phyloP scores from a whole-genome alignment of 2,888 invertebrate genomes.

The Pycnomerus fuliginosus region DNA sequence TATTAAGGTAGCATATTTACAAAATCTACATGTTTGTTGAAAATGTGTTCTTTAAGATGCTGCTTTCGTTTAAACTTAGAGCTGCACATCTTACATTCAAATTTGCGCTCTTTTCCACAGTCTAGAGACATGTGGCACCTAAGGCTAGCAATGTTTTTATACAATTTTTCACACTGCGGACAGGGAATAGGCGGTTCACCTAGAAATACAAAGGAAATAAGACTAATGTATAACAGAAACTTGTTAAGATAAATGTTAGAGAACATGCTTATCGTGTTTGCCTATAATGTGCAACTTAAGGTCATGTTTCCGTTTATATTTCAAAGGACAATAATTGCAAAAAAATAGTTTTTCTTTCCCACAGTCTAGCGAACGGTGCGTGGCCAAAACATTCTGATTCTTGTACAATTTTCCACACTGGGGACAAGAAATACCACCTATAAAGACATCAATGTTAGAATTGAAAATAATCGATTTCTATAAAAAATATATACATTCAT shows the following conservation, averaged over 20 bases:
- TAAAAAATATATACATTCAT: too few species aligned
- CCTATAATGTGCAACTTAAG: slow-evolving; percentile 38
- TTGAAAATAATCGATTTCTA: too few species aligned
- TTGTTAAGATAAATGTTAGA: too few species aligned
- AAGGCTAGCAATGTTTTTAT: not conserved
- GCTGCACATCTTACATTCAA: not conserved
- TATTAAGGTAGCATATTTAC: too few species aligned
- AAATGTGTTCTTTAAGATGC: slow-evolving; percentile 18
- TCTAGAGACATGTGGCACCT: not conserved
- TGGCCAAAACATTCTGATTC: slow-evolving; percentile 41
- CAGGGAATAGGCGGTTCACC: not conserved
- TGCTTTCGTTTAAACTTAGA: slow-evolving; percentile 7
- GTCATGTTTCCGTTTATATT: slow-evolving; percentile 63
- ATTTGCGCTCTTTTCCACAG: not conserved
- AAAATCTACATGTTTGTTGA: slow-evolving; percentile 4
- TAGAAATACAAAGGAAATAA: not conserved
- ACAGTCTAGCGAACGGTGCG: slow-evolving; percentile 51
- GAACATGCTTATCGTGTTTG: too few species aligned
- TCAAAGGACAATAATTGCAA: slow-evolving; percentile 49
- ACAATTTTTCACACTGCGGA: not conserved
- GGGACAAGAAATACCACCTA: slow-evolving; percentile 10
- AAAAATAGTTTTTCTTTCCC: slow-evolving; percentile 26
- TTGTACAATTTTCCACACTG: slow-evolving; percentile 26
- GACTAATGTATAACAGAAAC: too few species aligned
- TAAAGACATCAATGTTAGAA: slow-evolving; percentile 1